Conservation (phyloP, 2,888 invertebrate genomes). For the Apamea crenata region DNA sequence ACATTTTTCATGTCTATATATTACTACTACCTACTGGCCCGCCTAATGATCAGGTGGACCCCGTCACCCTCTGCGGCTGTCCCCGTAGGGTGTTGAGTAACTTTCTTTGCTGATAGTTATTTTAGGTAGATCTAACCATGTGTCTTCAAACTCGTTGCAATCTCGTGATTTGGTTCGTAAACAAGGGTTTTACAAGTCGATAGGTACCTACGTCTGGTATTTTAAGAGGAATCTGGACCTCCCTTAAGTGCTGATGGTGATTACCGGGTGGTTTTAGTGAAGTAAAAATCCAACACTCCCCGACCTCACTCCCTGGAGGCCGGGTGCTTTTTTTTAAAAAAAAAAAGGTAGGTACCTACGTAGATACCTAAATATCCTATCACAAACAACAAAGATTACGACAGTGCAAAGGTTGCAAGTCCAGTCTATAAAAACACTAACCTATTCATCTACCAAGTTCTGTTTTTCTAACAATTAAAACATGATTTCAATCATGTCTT, state of each 20-base stretch:
- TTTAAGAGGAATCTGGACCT: too few species aligned
- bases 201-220: neutral
- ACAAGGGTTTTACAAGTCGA: neutral
- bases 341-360: neutral
- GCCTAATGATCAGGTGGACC: neutral
- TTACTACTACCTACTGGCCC: too few species aligned
- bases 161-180: neutral
- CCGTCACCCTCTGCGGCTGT: neutral
- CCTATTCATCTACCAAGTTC: constrained; percentile 2
- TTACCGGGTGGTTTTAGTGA: too few species aligned
- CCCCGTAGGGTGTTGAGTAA: neutral
- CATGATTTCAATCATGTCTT: neutral
- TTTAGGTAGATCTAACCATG: neutral
- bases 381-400: neutral
- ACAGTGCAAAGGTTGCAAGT: neutral
- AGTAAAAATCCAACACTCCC: too few species aligned
- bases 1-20: neutral
- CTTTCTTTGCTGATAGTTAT: neutral
- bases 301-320: too few species aligned
- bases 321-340: too few species aligned
- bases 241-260: too few species aligned
- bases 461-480: constrained; percentile 14
- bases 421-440: constrained; percentile 3
- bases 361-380: neutral
- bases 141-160: neutral